Base-by-base conservation (phyloP, 23 tunicate genomes). In the Trididemnum miniatum region DNA sequence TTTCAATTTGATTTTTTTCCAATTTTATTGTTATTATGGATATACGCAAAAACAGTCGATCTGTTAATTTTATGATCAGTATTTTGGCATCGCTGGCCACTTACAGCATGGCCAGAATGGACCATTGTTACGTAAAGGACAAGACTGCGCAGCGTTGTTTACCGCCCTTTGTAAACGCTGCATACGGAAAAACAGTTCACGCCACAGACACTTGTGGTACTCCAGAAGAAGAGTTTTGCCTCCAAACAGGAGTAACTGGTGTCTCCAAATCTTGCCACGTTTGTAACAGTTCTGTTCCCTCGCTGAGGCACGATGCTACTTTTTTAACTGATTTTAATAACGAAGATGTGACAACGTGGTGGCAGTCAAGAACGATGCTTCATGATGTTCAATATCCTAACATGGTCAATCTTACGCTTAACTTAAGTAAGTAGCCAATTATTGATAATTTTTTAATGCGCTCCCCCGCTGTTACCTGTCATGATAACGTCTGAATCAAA, bases 311-410 rank as follows among this genome's bases (percentile, higher is more conserved):
- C 78, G 82, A 83, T 33, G 82, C 97, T 0, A 5, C 65, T 4
- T 79, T 74, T 59, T 62, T 92, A 26, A 92, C 97, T 62, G 97
- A 92, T 72, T 62, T 87, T 35, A 92, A 66, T 63, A 83, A 86
- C 76, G 89, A 83, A 62, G 82, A 78, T 29, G 44, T 28, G 3
- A 39, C 71, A 22, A 87, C 92, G 12, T 92, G 97, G 97, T 92
- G 97, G 97, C 97, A 92, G 71, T 92, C 97, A 25, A 85, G 84
- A 24, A 84, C 97, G 65, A 92, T 92, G 97, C 49, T 92, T 2
- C 76, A 77, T 20, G 92, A 83, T 63, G 97, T 92, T 27, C 97
- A 92, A 64, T 79, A 83, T 78, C 97, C 97, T 20, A 76, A 71
- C 24, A 87, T 59, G 71, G 92, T 92, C 76, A 92, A 92, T 72